phyloP scores from a whole-genome alignment of 1,140 invertebrate species.

The Amphibalanus amphitrite region DNA sequence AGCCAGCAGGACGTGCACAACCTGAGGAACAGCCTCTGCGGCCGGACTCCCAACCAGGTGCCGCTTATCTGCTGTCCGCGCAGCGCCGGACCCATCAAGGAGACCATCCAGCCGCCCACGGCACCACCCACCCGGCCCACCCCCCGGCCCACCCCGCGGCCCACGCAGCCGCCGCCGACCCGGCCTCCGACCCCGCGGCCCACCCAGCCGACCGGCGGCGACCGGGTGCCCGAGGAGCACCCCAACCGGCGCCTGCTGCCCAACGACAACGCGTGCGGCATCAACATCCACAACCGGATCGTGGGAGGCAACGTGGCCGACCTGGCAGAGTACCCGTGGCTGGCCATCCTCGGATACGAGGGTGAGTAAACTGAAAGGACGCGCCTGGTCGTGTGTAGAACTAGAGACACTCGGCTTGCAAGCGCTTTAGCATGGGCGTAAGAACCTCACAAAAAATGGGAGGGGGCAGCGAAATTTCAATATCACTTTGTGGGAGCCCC shows the following conservation, averaged over 20 bases:
- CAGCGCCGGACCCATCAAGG: not conserved
- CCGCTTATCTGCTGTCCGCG: not conserved
- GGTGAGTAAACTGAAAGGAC: conserved; percentile 8
- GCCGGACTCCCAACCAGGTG: not conserved
- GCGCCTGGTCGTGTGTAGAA: too few species aligned
- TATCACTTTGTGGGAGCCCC: too few species aligned
- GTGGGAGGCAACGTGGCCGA: conserved; percentile 27
- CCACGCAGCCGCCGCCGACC: conserved; percentile 5
- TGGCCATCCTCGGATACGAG: conserved; percentile 46
- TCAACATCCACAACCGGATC: conserved; percentile 18
- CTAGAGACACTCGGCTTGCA: too few species aligned
- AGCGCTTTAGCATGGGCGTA: too few species aligned
- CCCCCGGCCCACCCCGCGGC: conserved; percentile 6
- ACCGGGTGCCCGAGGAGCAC: not conserved
- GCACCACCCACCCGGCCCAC: not conserved
- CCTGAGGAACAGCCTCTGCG: not conserved
- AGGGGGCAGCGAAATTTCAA: too few species aligned
- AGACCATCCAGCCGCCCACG: not conserved
- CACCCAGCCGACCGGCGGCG: not conserved
- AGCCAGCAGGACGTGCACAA: not conserved
- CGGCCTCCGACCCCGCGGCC: conserved; percentile 7
- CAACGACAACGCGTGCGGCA: not conserved
- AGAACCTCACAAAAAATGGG: too few species aligned
- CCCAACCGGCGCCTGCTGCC: not conserved
- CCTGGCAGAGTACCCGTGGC: conserved; percentile 49